Percentiles rank a stretch among this genome's conserved stretches.
Evolutionary conservation across 2,113 vertebrate genomes (phyloP).

Genomic region (Python bivittatus): DNA sequence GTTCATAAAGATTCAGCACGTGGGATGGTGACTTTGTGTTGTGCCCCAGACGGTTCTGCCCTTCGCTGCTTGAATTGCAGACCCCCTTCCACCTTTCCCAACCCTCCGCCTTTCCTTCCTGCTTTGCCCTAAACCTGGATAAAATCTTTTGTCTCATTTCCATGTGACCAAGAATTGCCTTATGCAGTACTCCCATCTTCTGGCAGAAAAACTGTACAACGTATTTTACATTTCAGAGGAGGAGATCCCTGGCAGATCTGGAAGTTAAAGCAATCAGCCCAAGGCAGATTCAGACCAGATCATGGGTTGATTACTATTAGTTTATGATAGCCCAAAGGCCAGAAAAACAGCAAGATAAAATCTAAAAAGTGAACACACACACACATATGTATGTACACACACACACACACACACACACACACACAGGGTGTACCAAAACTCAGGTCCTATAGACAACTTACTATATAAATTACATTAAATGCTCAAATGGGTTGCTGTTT

Average conservation of each 20-base stretch:
- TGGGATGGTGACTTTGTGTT: background rate
- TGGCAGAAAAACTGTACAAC: fast-evolving
- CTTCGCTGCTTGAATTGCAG: background rate
- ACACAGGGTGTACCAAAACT: background rate
- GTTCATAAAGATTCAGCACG: background rate
- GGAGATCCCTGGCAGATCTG: background rate
- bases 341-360: too few relatives aligned
- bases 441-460: too few relatives aligned
- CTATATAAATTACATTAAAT: too few relatives aligned
- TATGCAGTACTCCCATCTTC: background rate
- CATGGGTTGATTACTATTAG: too few relatives aligned
- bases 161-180: background rate
- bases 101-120: too few relatives aligned
- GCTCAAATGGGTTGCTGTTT: too few relatives aligned
- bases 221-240: background rate
- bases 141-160: background rate
- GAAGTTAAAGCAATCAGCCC: background rate
- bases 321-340: too few relatives aligned
- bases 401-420: too few relatives aligned
- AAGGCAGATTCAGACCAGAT: too few relatives aligned
- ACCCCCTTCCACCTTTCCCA: too few relatives aligned
- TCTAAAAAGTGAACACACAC: background rate
- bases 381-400: too few relatives aligned
- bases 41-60: background rate
- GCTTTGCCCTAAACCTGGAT: background rate